These are phyloP conservation scores for Sander vitreus DNA, from an alignment of 2,113 vertebrate species.

Conservation along the genomic window DNA sequence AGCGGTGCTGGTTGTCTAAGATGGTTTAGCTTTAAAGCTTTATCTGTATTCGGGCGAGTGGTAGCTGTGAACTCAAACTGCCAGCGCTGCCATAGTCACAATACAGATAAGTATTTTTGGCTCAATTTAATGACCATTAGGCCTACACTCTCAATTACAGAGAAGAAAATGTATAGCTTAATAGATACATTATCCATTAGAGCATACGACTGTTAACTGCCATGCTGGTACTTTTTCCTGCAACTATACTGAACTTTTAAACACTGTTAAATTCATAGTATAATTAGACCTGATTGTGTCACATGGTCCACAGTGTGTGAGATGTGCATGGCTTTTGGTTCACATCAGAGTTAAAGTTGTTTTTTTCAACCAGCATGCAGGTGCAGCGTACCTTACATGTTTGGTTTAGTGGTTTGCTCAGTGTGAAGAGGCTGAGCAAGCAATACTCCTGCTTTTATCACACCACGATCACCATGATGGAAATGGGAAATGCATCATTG, in stretches of 20 bases:
- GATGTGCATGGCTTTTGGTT: neutral
- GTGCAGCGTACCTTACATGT: neutral
- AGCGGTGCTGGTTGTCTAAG: slow-evolving; percentile 49
- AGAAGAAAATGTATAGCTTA: slow-evolving; percentile 21
- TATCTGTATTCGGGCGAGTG: slow-evolving; percentile 24
- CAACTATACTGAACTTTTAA: slow-evolving; percentile 14
- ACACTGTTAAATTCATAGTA: slow-evolving; percentile 30
- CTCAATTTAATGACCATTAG: slow-evolving; percentile 36
- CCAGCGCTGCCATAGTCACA: slow-evolving; percentile 5
- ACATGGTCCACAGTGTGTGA: slow-evolving; percentile 1
- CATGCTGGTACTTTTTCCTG: slow-evolving; percentile 18
- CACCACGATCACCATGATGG: neutral
- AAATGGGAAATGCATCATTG: slow-evolving; percentile 20
- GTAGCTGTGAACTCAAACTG: slow-evolving; percentile 31
- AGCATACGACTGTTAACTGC: slow-evolving; percentile 5
- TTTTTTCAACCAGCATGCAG: slow-evolving; percentile 1
- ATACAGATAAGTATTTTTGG: slow-evolving; percentile 14
- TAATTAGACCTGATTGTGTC: slow-evolving; percentile 25
- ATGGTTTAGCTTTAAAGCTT: slow-evolving; percentile 39
- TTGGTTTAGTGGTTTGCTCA: slow-evolving; percentile 25
- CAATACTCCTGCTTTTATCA: slow-evolving; percentile 3
- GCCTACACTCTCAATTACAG: slow-evolving; percentile 7
- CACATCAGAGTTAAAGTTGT: neutral
- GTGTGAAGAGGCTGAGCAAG: slow-evolving; percentile 23
- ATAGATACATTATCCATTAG: neutral